Conservation (phyloP, 2,113 vertebrate genomes). For the Orycteropus afer region DNA sequence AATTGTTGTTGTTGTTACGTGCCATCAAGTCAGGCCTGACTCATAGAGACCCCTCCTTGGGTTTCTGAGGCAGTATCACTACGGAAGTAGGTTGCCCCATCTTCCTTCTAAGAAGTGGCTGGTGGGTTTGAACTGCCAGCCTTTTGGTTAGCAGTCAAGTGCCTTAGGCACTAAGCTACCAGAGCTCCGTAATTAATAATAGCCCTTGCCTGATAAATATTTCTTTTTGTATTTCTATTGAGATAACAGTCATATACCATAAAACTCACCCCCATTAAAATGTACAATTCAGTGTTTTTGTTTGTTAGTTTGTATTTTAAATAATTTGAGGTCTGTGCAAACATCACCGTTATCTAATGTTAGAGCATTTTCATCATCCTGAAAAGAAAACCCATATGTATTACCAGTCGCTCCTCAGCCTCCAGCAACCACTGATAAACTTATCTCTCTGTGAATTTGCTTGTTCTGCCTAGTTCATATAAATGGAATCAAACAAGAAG, state of each 20-base stretch:
- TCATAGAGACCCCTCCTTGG: too few relatives aligned
- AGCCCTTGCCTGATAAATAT: neutral
- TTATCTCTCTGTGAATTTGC: neutral
- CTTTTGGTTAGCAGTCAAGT: too few relatives aligned
- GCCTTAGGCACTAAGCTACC: too few relatives aligned
- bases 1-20: neutral
- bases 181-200: neutral
- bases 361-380: neutral
- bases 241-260: neutral
- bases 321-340: neutral
- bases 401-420: neutral
- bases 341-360: neutral
- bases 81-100: too few relatives aligned
- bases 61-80: too few relatives aligned
- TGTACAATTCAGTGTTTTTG: neutral
- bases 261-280: neutral
- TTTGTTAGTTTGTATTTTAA: too few relatives aligned
- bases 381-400: neutral
- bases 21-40: too few relatives aligned
- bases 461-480: neutral
- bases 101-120: too few relatives aligned
- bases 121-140: too few relatives aligned
- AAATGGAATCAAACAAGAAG: neutral
- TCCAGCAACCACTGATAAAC: neutral
- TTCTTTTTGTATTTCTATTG: conserved; percentile 18